Evolutionary conservation across 1,140 invertebrate species (phyloP), one percentile per base, ranked within the genome.

Genomic region (Sweltsa coloradensis): DNA sequence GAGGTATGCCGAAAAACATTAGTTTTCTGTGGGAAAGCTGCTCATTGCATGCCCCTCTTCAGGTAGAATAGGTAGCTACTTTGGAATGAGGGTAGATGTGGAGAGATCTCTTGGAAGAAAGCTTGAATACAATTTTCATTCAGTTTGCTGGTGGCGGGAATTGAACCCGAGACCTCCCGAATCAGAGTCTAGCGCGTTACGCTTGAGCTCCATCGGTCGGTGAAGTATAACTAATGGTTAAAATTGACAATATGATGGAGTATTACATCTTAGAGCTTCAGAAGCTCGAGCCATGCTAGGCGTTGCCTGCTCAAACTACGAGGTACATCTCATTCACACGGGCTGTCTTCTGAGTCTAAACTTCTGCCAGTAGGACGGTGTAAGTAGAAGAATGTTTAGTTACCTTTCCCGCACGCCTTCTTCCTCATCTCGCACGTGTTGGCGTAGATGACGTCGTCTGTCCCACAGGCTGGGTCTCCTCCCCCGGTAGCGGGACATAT

Each of bases 391-490:
- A 51, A 45, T 34, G 45, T 50, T 44, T 52, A 53, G 54, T 69
- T 70, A 81, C 83, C 85, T 77, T 85, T 85, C 55, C 87, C 84
- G 61, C 89, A 94, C 49, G 88, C 91, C 65, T 89, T 86, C 68
- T 89, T 88, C 64, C 81, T 79, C 82, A 95, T 82, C 68, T 93
- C 86, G 60, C 92, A 97, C 23, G 85, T 75, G 49, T 85, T 92
- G 16, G 83, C 78, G 66, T 94, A 94, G 53, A 91, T 91, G 55
- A 82, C 69, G 14, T 81, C 83, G 57, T 95, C 89, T 41, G 78
- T 81, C 43, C 85, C 89, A 63, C 90, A 94, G 11, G 94, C 88
- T 3, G 86, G 87, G 41, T 89, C 84, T 1, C 81, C 79, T 29
- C 75, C 76, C 19, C 68, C 66, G 73, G 36, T 80, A 73, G 1